A percentile compares a stretch with the other conserved stretches of the same genome.
These are phyloP conservation scores for Drosophila eugracilis DNA, from an alignment of 1,140 invertebrate genomes.

Conservation along the genomic window DNA sequence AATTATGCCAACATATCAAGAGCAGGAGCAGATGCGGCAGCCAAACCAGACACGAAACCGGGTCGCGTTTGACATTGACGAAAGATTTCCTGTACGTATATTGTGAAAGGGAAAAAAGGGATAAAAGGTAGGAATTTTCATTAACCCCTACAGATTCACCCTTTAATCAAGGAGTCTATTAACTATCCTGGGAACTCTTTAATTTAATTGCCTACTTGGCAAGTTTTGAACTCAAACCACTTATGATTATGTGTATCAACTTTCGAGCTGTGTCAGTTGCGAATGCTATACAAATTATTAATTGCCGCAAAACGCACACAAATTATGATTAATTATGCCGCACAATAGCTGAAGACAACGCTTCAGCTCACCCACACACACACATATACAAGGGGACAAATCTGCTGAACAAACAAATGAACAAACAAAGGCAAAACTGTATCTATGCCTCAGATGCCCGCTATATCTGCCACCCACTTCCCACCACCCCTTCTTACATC, in stretches of 20 bases:
- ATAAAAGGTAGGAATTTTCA: neutral
- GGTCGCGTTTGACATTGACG: conserved; percentile 34
- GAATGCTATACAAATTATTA: conserved; percentile 74
- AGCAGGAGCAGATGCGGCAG: conserved; percentile 27
- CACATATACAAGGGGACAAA: conserved; percentile 14
- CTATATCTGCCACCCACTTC: neutral
- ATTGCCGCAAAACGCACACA: conserved; percentile 76
- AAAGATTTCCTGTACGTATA: neutral
- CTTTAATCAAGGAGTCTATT: neutral
- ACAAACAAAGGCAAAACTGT: conserved; percentile 59
- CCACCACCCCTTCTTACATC: neutral
- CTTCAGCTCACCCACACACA: conserved; percentile 2
- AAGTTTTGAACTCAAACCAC: conserved; percentile 37
- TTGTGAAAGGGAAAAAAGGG: neutral
- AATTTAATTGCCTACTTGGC: conserved; percentile 47
- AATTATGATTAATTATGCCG: conserved; percentile 78
- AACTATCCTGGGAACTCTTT: conserved; percentile 24
- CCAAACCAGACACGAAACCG: conserved; percentile 5
- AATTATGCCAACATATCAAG: conserved; percentile 64
- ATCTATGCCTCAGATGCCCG: conserved; percentile 25
- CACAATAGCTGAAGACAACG: conserved; percentile 57
- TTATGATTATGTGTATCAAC: conserved; percentile 29
- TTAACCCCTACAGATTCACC: conserved; percentile 1
- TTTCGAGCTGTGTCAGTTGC: conserved; percentile 46
- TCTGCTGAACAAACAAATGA: conserved; percentile 50